Evolutionary conservation across 1,140 invertebrate genomes (phyloP), one percentile per base, ranked within the genome.

Genomic region (Oryzaephilus surinamensis): DNA sequence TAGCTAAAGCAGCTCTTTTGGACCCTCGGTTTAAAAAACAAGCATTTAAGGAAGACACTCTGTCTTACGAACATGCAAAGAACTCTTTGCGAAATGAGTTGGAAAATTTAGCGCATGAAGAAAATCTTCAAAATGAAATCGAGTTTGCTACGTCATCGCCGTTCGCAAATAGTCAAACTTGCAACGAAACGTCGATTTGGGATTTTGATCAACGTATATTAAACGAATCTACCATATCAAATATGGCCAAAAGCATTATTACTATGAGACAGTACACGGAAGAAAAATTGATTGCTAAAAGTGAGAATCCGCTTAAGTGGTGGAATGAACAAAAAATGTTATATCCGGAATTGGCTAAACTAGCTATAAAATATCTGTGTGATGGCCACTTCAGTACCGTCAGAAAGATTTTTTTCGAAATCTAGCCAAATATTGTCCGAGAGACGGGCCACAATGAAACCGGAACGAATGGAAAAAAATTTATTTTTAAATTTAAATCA

Each of bases 341-440:
- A 32, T 53, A 53, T 18, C 50, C 54, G 2, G 41, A 43, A 27
- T 43, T 59, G 20, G 51, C 50, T 43, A 53, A 47, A 38, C 42
- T 57, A 32, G 55, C 52, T 42, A 29, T 44, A 11, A 52, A 55
- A 41, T 51, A 54, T 51, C 42, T 59, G 45, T 45, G 41, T 54
- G n/a, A 54, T 57, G 44, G 59, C 53, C 15, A 52, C 59, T 5
- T 61, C 52, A 12, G 57, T 63, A 29, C 54, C 57, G 11, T 57
- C 53, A 31, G 60, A 63, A 50, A 48, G 58, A 29, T 49, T 55
- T 6, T 64, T 62, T 51, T 63, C 59, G 0, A 61, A 60, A 48
- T 54, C 55, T 31, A 55, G 48, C 11, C 33, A 50, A 26, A 55
- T 55, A 50, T 12, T 41, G 10, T 26, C 1, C 16, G 20, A 46